Evolutionary conservation across 2,888 invertebrate species (phyloP).

Genomic region (Ornithoptera alexandrae): DNA sequence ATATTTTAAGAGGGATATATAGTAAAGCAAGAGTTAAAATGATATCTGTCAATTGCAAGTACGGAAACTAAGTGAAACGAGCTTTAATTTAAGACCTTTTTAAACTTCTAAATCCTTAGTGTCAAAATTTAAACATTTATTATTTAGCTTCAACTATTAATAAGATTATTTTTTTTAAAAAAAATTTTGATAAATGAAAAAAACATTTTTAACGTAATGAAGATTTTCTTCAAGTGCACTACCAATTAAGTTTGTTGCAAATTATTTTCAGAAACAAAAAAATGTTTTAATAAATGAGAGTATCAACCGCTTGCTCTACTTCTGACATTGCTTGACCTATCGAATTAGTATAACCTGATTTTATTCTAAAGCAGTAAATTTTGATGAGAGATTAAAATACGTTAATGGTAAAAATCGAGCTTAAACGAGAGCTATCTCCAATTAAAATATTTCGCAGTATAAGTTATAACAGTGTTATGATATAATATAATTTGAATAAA

Average conservation of each 20-base stretch:
- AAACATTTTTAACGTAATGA: not conserved
- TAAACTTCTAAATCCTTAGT: no score
- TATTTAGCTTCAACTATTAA: no score
- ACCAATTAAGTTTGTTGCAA: conserved; percentile 10
- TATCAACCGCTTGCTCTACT: conserved; percentile 11
- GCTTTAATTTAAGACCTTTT: no score
- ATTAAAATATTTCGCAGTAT: conserved; percentile 7
- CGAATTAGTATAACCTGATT: conserved; percentile 25
- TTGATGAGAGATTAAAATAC: conserved; percentile 10
- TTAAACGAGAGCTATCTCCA: conserved; percentile 1
- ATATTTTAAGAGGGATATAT: no score
- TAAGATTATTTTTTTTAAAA: no score
- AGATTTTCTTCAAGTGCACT: not conserved
- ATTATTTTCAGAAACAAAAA: conserved; percentile 2
- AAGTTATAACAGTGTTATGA: not conserved
- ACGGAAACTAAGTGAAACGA: no score
- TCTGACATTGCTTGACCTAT: conserved; percentile 22
- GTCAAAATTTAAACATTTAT: no score
- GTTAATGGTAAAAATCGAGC: not conserved
- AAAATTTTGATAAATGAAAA: no score
- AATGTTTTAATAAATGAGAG: conserved; percentile 5
- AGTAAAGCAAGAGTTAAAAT: no score
- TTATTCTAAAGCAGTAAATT: conserved; percentile 8
- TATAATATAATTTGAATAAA: not conserved
- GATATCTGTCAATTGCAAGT: no score